Base-by-base conservation (phyloP, 1,140 invertebrate genomes). In the Globodera ellingtonae region DNA sequence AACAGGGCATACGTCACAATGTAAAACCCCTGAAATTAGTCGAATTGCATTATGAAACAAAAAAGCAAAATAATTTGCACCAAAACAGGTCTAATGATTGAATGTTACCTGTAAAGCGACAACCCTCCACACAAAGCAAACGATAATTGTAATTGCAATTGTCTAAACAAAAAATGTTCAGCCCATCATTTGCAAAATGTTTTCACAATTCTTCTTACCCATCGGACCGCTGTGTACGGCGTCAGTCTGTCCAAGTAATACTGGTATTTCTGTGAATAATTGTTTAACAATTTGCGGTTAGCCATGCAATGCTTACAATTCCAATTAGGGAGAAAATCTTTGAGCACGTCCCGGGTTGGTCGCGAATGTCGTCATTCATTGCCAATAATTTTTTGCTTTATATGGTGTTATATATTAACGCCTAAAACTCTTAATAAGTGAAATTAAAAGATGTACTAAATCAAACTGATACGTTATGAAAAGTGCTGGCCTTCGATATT, bases 1-100 rank as follows among this genome's bases (percentile, higher is more conserved):
- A 96, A 97, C 89, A 99, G 91, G 24, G 95, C 97, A 91, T 99
- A 99, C 82, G 96, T 97, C 70, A 99, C 93, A 87, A 99, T 99
- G 90, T 99, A 99, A 95, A 97, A 99, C 83, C 98, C 98, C 87
- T 88, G 78, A 84, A 84, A n/a, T 18, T n/a, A 62, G 3, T 62
- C 13, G 18, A 6, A 13, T 18, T 0, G 56, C 10, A 13, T 62
- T 15, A 62, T 8, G 79, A 6, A 15, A 56, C 44, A 13, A 84
- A 48, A 35, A 6, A 79, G 0, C 24, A n/a, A 46, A n/a, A 77
- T 15, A 6, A 52, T 66, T 15, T 47, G 59, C 35, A 2, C 3
- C 35, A 35, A 35, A 35, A 3, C 35, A 35, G 35, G 35, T 35
- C 35, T 35, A 35, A 0, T 24, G 24, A 24, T 24, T 24, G 0